Evolutionary conservation across 2,113 vertebrate genomes (phyloP).

Genomic region (Pontoporia blainvillei): DNA sequence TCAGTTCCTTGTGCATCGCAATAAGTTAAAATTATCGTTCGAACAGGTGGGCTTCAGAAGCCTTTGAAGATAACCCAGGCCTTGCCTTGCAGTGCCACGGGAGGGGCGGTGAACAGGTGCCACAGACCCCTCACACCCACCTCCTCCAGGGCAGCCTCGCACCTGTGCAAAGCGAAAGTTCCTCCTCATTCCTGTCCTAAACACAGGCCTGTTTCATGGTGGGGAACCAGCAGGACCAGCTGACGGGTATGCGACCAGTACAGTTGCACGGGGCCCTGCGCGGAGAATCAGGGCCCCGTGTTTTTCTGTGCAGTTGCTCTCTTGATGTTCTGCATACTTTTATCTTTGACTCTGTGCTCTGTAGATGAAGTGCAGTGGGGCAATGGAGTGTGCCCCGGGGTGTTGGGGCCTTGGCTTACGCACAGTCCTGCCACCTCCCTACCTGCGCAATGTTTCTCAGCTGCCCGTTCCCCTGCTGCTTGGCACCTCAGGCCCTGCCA

Average conservation of each 20-base stretch:
- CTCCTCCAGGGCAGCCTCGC: background rate
- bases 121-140: accelerated
- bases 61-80: background rate
- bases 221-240: background rate
- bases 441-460: accelerated
- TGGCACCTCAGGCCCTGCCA: background rate
- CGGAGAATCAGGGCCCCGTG: background rate
- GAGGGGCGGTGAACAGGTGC: background rate
- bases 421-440: background rate
- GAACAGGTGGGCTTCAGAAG: background rate
- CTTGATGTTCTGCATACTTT: background rate
- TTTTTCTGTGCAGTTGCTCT: accelerated
- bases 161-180: background rate
- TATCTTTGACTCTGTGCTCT: background rate
- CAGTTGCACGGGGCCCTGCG: accelerated
- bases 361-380: background rate
- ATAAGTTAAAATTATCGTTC: background rate
- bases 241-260: accelerated
- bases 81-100: background rate
- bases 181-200: background rate
- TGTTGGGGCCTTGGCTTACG: background rate
- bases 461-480: background rate
- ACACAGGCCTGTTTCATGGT: background rate
- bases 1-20: background rate
- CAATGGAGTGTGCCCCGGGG: accelerated